These are phyloP conservation scores for Papilio polytes DNA, from an alignment of 1,140 invertebrate genomes.

Conservation along the genomic window DNA sequence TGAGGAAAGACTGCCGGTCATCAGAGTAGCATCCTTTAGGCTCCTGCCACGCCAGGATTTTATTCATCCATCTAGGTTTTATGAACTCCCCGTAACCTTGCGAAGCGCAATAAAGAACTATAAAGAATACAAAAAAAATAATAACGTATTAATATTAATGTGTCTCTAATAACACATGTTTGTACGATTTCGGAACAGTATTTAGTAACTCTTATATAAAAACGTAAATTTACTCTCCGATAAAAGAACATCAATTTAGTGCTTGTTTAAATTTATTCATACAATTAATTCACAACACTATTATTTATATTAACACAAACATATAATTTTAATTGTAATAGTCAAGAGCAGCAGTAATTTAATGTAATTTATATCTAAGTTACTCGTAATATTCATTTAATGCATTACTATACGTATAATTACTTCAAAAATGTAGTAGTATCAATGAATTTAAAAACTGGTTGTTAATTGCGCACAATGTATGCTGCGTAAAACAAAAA, in stretches of 20 bases:
- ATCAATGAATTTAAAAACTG: neutral
- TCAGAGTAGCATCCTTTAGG: conserved; percentile 75
- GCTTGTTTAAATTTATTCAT: neutral
- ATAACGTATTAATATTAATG: neutral
- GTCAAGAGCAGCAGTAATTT: neutral
- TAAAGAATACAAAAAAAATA: conserved; percentile 41
- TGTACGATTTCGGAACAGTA: neutral
- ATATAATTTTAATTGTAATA: neutral
- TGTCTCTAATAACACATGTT: neutral
- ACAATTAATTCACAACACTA: neutral
- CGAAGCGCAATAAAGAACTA: conserved; percentile 69
- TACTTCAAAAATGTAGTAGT: neutral
- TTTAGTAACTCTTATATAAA: neutral
- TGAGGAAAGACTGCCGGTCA: conserved; percentile 69
- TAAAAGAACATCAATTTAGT: neutral
- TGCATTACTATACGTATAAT: neutral
- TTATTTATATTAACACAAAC: neutral
- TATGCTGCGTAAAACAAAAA: conserved; percentile 13
- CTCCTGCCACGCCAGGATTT: conserved; percentile 76
- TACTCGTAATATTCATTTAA: neutral
- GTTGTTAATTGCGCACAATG: neutral
- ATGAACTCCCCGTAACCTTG: conserved; percentile 80
- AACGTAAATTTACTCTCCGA: too few relatives aligned
- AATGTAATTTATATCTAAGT: neutral
- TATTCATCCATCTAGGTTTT: conserved; percentile 79